Evolutionary conservation across 2,113 vertebrate species (phyloP).

Genomic region (Vicugna pacos): DNA sequence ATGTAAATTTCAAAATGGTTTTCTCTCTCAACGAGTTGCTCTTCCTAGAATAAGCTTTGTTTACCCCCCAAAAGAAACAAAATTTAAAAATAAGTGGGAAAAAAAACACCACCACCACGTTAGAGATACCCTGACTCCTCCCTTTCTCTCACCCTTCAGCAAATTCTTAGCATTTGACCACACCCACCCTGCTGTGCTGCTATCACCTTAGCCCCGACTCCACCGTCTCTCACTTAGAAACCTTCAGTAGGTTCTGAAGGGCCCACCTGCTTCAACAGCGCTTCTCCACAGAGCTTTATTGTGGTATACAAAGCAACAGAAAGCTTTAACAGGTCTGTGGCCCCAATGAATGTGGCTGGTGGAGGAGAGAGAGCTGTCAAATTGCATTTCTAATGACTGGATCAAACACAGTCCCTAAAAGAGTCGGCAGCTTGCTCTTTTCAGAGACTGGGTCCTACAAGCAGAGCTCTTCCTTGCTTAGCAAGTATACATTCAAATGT

Average conservation of each 20-base stretch:
- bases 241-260: not conserved
- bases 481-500: not conserved
- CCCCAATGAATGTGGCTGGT: not conserved
- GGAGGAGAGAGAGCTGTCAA: not conserved
- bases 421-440: not conserved
- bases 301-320: not conserved
- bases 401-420: not conserved
- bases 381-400: not conserved
- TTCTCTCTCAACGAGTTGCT: too few relatives aligned
- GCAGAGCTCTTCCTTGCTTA: not conserved
- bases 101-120: too few relatives aligned
- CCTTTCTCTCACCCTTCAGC: not conserved
- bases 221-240: not conserved
- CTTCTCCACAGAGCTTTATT: not conserved
- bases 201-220: not conserved
- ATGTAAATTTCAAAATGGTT: too few relatives aligned
- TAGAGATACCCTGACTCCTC: not conserved
- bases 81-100: too few relatives aligned
- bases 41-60: too few relatives aligned
- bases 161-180: not conserved
- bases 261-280: not conserved
- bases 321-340: not conserved
- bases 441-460: not conserved
- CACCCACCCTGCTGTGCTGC: rapidly evolving
- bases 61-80: too few relatives aligned